phyloP scores from a whole-genome alignment of 2,113 vertebrate species.

The Barbus barbus region DNA sequence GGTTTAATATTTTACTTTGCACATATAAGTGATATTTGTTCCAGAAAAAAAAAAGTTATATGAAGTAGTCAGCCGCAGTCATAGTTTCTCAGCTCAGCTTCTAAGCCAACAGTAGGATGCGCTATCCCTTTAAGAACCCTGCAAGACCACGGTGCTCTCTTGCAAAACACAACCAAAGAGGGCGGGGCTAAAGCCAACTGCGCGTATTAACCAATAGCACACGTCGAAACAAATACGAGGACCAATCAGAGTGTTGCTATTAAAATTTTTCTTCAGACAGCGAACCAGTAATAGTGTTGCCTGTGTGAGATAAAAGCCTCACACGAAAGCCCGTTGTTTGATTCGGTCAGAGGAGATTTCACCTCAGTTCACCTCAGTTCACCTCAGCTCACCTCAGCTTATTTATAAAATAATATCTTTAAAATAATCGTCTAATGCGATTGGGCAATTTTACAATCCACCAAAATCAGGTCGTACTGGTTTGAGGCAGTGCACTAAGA shows the following conservation, averaged over 20 bases:
- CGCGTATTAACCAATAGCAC: constrained; percentile 63
- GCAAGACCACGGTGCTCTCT: not conserved
- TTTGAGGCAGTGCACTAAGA: not conserved
- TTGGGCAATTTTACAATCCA: too few relatives aligned
- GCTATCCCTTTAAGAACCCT: constrained; percentile 41
- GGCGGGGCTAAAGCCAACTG: constrained; percentile 19
- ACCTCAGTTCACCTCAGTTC: too few relatives aligned
- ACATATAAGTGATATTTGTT: not conserved
- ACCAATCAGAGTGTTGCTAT: constrained; percentile 61
- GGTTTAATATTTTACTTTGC: not conserved
- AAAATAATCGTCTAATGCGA: not conserved
- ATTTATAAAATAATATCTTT: not conserved
- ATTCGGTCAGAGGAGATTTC: not conserved
- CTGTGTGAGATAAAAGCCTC: not conserved
- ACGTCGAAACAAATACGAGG: constrained; percentile 39
- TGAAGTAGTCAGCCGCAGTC: too few relatives aligned
- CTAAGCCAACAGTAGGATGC: not conserved
- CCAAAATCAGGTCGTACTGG: not conserved
- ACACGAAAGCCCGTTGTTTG: not conserved
- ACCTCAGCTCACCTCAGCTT: too few relatives aligned
- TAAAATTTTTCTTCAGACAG: not conserved
- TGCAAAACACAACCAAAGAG: not conserved
- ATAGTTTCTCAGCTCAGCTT: too few relatives aligned
- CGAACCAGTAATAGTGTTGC: constrained; percentile 20
- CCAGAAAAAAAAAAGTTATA: not conserved